phyloP scores from a whole-genome alignment of 2,113 vertebrate genomes.

The Chloebia gouldiae region DNA sequence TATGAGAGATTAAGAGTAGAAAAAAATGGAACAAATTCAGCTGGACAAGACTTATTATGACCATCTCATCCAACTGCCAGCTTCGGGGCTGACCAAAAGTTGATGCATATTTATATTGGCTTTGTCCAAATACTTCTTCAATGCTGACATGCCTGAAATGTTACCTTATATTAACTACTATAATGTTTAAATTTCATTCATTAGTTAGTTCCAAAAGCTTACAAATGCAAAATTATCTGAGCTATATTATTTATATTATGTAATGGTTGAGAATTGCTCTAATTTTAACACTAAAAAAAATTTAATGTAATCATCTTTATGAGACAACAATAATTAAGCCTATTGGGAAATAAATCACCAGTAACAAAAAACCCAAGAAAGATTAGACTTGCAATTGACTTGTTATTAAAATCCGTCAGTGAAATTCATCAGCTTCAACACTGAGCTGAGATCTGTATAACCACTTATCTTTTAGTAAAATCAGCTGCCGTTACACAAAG shows the following conservation, averaged over 20 bases:
- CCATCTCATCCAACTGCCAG: not conserved
- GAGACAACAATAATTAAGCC: not conserved
- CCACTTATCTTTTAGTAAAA: not conserved
- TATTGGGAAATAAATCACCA: not conserved
- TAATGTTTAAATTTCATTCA: not conserved
- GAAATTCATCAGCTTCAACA: not conserved
- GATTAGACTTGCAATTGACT: not conserved
- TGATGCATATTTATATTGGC: not conserved
- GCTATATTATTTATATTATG: not conserved
- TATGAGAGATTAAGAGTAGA: not conserved
- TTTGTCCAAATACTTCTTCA: not conserved
- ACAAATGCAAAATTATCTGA: not conserved
- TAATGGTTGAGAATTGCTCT: not conserved
- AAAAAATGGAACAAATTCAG: not conserved
- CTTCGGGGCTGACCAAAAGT: not conserved
- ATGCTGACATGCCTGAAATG: not conserved
- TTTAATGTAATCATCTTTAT: not conserved
- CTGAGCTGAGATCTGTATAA: not conserved
- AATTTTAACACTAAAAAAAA: not conserved
- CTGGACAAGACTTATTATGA: not conserved
- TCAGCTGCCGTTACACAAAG: not conserved
- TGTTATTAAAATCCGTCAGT: not conserved
- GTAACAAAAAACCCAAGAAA: not conserved
- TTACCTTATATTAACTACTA: not conserved
- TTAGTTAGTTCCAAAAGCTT: not conserved